These are phyloP conservation scores for Clitarchus hookeri DNA, from an alignment of 2,888 invertebrate species.

Conservation along the genomic window DNA sequence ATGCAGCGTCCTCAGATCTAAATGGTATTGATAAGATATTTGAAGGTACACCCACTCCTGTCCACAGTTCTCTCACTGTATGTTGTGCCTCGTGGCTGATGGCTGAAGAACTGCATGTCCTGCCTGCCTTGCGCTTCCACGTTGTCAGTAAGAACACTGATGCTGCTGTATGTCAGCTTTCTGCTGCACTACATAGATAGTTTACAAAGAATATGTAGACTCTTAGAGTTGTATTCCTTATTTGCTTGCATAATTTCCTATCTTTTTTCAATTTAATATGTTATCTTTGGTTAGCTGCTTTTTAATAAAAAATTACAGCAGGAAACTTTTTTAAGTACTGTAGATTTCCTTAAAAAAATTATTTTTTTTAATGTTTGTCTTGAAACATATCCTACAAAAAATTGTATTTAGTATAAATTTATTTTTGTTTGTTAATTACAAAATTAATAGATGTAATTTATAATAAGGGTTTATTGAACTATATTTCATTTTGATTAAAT, in stretches of 20 bases:
- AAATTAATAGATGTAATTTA: too few species aligned
- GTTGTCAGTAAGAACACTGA: neutral
- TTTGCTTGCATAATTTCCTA: neutral
- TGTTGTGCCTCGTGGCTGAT: neutral
- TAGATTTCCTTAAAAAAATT: too few species aligned
- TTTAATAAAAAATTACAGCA: too few species aligned
- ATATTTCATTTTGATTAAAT: too few species aligned
- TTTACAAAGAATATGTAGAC: neutral
- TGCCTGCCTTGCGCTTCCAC: neutral
- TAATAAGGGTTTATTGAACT: too few species aligned
- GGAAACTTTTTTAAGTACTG: too few species aligned
- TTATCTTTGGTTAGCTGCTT: too few species aligned
- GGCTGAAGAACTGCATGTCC: conserved; percentile 6
- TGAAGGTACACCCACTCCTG: conserved; percentile 54
- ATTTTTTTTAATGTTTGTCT: too few species aligned
- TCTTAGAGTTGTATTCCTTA: neutral
- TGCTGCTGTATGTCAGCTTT: neutral
- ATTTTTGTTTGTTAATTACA: too few species aligned
- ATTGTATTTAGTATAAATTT: too few species aligned
- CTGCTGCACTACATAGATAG: neutral
- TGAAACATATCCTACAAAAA: too few species aligned
- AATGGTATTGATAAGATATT: conserved; percentile 62
- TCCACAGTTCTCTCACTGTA: neutral
- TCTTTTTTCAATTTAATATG: neutral
- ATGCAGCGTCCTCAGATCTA: conserved; percentile 52